Base-by-base conservation (phyloP, 53 echinoderm and acorn worm genomes). In the Luidia sarsii region DNA sequence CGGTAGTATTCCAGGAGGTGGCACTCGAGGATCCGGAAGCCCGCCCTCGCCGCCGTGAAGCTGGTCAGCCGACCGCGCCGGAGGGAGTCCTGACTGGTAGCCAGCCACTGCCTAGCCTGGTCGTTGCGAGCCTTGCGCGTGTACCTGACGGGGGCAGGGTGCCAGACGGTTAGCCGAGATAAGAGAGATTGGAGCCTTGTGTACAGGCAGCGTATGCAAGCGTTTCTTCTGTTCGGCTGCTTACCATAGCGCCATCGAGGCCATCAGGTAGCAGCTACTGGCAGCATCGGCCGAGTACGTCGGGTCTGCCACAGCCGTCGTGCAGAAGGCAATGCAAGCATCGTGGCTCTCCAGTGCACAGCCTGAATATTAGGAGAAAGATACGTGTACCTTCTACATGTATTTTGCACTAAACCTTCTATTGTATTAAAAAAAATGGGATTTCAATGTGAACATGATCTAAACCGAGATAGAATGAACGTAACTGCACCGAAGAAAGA, bases 181-280 rank as follows among this genome's bases (percentile, higher is more conserved):
- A n/a, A n/a, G n/a, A n/a, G n/a, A n/a, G n/a, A n/a, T n/a, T n/a
- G n/a, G n/a, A n/a, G n/a, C n/a, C n/a, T n/a, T n/a, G n/a, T n/a
- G n/a, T n/a, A n/a, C n/a, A n/a, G n/a, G n/a, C n/a, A n/a, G n/a
- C n/a, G n/a, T n/a, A n/a, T n/a, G n/a, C 18, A 9, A 34, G 8
- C 16, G 39, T 1, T 4, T 70, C 3, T 21, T 59, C 9, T 59
- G 10, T 8, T 59, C 9, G 9, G 18, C 20, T 29, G 65, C 91
- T 74, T 71, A 99, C 99, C 99, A 99, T 28, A 99, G 41, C 39
- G 99, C 91, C 28, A 94, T 65, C 15, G 84, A 89, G 27, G 88
- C 82, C 64, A 86, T 85, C 14, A 99, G 88, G 48, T 87, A 93
- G 63, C 81, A 89, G 50, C 87, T 54, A 0, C 87, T 57, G 3